Conservation (phyloP, 1,140 invertebrate genomes). For the Pseudoatta argentina region DNA sequence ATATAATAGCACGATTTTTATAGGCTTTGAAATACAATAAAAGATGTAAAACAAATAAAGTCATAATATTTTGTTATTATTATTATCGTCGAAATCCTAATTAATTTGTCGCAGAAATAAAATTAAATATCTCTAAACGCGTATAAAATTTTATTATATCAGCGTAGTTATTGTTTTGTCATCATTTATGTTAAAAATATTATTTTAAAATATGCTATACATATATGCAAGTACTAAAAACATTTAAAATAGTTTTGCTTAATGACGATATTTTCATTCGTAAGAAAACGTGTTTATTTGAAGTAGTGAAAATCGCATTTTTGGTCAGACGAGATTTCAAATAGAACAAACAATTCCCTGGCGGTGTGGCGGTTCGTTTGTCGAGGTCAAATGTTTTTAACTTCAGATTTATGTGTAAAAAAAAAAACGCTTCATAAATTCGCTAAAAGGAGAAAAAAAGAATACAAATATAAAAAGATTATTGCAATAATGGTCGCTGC, state of each 20-base stretch:
- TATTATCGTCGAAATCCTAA: neutral
- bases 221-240: neutral
- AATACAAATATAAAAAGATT: neutral
- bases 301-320: slow-evolving; percentile 5
- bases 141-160: neutral
- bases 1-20: neutral
- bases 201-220: neutral
- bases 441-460: neutral
- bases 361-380: neutral
- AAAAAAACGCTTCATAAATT: neutral
- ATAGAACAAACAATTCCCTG: slow-evolving; percentile 6
- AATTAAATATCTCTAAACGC: neutral
- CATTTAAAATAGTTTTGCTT: neutral
- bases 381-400: neutral
- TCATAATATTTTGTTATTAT: neutral
- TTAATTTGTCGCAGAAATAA: neutral
- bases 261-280: neutral
- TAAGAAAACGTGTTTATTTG: neutral
- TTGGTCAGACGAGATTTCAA: slow-evolving; percentile 3
- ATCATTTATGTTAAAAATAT: neutral
- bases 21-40: neutral
- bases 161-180: too few relatives aligned
- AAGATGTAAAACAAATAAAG: neutral
- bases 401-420: neutral
- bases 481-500: neutral